Percentiles rank a stretch among this genome's conserved stretches.
Evolutionary conservation across 2,888 invertebrate species (phyloP).

Genomic region (Xylota segnis): DNA sequence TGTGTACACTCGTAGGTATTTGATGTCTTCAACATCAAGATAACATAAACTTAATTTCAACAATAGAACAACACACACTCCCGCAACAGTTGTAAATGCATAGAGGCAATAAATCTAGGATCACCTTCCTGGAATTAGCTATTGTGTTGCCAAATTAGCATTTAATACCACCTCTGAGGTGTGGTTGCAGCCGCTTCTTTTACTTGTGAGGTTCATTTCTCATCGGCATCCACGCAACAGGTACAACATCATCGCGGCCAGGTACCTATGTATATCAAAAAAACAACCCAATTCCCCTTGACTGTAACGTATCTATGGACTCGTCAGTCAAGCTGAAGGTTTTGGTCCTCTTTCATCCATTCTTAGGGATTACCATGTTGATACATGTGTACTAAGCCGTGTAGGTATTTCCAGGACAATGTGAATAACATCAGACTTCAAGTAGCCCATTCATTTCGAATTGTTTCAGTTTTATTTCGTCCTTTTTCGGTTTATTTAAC

Average conservation of each 20-base stretch:
- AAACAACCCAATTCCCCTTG: constrained; percentile 5
- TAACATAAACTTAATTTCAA: constrained; percentile 66
- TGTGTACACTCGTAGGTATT: neutral
- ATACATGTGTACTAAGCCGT: constrained; percentile 32
- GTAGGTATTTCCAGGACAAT: constrained; percentile 43
- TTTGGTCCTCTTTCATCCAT: constrained; percentile 23
- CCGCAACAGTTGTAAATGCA: constrained; percentile 55
- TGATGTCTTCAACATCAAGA: constrained; percentile 58
- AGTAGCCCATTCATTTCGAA: constrained; percentile 65
- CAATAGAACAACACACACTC: constrained; percentile 62
- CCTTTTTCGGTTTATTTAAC: constrained; percentile 26
- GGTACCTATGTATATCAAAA: constrained; percentile 42
- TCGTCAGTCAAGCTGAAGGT: constrained; percentile 22
- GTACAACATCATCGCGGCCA: constrained; percentile 60
- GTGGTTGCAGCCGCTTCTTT: constrained; percentile 52
- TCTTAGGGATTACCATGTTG: constrained; percentile 42
- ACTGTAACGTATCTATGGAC: constrained; percentile 26
- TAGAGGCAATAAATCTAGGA: constrained; percentile 74
- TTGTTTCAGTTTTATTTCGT: constrained; percentile 53
- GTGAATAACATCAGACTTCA: constrained; percentile 21
- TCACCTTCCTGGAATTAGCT: constrained; percentile 71
- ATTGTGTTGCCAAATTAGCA: constrained; percentile 75
- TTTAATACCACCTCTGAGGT: constrained; percentile 75
- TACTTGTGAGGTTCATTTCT: constrained; percentile 39
- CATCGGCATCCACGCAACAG: constrained; percentile 47